Conservation (phyloP, 2,888 invertebrate species). For the Drosophila hamatofila region DNA sequence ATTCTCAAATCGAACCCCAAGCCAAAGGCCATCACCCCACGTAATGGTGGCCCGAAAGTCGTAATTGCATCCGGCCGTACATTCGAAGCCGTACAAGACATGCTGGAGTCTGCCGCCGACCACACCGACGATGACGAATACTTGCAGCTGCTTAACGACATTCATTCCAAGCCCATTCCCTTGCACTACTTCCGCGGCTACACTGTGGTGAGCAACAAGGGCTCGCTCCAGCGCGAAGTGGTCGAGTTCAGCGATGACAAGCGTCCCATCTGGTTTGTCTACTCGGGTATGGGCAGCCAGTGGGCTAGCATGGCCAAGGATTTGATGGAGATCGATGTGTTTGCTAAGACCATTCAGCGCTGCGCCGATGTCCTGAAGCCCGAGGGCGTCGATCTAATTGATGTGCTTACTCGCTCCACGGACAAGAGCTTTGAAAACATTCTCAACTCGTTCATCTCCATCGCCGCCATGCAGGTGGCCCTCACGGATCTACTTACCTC, state of each 20-base stretch:
- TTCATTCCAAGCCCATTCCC: slow-evolving; percentile 89
- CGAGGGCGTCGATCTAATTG: slow-evolving; percentile 93
- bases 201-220: slow-evolving; percentile 88
- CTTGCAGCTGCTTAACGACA: slow-evolving; percentile 90
- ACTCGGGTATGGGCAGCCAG: slow-evolving; percentile 99
- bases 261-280: slow-evolving; percentile 96
- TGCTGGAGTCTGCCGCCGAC: slow-evolving; percentile 88
- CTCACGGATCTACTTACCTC: slow-evolving; percentile 94
- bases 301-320: slow-evolving; percentile 98
- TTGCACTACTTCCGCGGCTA: slow-evolving; percentile 94
- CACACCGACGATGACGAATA: slow-evolving; percentile 90
- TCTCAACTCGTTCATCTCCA: slow-evolving; percentile 95
- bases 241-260: slow-evolving; percentile 87
- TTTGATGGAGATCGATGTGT: slow-evolving; percentile 92
- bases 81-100: slow-evolving; percentile 89
- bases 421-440: slow-evolving; percentile 93
- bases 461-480: slow-evolving; percentile 98
- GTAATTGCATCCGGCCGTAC: slow-evolving; percentile 94
- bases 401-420: slow-evolving; percentile 91
- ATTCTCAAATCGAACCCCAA: slow-evolving; percentile 92
- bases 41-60: slow-evolving; percentile 88
- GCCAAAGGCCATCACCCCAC: slow-evolving; percentile 87
- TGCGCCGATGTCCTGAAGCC: slow-evolving; percentile 92
- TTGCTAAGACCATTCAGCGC: slow-evolving; percentile 91
- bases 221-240: slow-evolving; percentile 86